Percentiles rank a stretch among this genome's conserved stretches.
Evolutionary conservation across 2,888 invertebrate species (phyloP).

Genomic region (Cryptophagus acutangulus): DNA sequence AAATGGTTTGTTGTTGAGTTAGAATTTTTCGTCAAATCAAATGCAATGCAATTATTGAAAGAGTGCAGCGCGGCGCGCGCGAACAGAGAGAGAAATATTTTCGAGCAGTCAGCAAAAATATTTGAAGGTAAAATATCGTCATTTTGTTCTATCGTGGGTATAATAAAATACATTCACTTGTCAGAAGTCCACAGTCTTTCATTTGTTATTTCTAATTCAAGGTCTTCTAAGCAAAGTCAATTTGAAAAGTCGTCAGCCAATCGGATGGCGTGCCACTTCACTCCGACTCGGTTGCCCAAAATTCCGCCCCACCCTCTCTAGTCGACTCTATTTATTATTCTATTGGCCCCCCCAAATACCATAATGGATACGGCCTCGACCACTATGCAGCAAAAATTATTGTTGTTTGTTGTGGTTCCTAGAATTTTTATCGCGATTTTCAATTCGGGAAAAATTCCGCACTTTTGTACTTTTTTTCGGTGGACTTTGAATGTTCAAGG

Average conservation of each 20-base stretch:
- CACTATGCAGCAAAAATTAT: constrained; percentile 23
- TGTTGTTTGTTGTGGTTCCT: constrained; percentile 17
- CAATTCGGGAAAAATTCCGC: background rate
- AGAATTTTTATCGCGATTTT: constrained; percentile 4
- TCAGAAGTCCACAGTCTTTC: constrained; percentile 20
- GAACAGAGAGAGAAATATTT: too few relatives aligned
- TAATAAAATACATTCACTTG: constrained; percentile 13
- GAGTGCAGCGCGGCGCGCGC: too few relatives aligned
- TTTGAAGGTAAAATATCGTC: constrained; percentile 9
- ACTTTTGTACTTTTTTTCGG: background rate
- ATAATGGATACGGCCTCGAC: constrained; percentile 30
- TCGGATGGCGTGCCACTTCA: too few relatives aligned
- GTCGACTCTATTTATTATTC: too few relatives aligned
- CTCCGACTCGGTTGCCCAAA: too few relatives aligned
- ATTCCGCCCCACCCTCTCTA: too few relatives aligned
- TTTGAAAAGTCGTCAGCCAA: constrained; percentile 28
- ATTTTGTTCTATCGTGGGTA: constrained; percentile 10
- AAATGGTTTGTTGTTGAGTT: too few relatives aligned
- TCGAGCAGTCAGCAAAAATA: too few relatives aligned
- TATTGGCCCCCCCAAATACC: constrained; percentile 32
- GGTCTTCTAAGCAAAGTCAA: constrained; percentile 33
- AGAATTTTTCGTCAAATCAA: too few relatives aligned
- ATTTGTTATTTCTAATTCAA: constrained; percentile 36
- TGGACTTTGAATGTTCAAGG: too few relatives aligned
- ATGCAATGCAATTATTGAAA: too few relatives aligned